Evolutionary conservation across 1,140 invertebrate genomes (phyloP).

Genomic region (Drosophila erecta): DNA sequence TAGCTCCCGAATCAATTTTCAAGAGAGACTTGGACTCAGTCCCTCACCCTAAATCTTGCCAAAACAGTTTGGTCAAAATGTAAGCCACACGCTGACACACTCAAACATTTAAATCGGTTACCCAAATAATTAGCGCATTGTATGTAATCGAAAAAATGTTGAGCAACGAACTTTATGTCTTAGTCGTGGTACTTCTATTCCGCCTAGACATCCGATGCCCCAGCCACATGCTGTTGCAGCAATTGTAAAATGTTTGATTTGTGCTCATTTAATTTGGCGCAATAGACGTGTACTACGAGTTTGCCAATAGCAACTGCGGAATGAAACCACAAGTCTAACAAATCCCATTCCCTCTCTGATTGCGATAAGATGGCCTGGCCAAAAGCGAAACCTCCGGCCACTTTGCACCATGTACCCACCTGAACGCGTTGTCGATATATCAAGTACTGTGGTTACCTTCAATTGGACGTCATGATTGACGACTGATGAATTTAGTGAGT

Average conservation of each 20-base stretch:
- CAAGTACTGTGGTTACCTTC: slow-evolving; percentile 65
- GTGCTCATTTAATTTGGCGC: slow-evolving; percentile 75
- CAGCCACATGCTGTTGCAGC: slow-evolving; percentile 58
- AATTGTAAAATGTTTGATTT: slow-evolving; percentile 80
- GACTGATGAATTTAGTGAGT: slow-evolving; percentile 47
- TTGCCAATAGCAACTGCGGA: slow-evolving; percentile 12
- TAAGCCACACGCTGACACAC: slow-evolving; percentile 7
- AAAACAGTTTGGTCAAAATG: slow-evolving; percentile 25
- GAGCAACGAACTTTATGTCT: not conserved
- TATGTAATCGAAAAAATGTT: not conserved
- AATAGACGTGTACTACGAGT: slow-evolving; percentile 51
- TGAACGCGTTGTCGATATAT: slow-evolving; percentile 64
- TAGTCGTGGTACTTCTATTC: slow-evolving; percentile 3
- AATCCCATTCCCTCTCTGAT: slow-evolving; percentile 23
- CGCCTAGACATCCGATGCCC: not conserved
- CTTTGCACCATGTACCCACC: slow-evolving; percentile 5
- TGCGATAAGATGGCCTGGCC: slow-evolving; percentile 47
- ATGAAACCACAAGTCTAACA: slow-evolving; percentile 22
- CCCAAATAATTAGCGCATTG: no score
- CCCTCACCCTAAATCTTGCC: slow-evolving; percentile 5
- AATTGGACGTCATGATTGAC: slow-evolving; percentile 61
- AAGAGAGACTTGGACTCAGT: slow-evolving; percentile 19
- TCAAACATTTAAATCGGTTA: no score
- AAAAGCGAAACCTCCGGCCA: slow-evolving; percentile 37
- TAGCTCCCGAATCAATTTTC: slow-evolving; percentile 52